These are phyloP conservation scores for Palythoa grandiflora DNA, from an alignment of 92 coral and sea anemone genomes.

Conservation along the genomic window DNA sequence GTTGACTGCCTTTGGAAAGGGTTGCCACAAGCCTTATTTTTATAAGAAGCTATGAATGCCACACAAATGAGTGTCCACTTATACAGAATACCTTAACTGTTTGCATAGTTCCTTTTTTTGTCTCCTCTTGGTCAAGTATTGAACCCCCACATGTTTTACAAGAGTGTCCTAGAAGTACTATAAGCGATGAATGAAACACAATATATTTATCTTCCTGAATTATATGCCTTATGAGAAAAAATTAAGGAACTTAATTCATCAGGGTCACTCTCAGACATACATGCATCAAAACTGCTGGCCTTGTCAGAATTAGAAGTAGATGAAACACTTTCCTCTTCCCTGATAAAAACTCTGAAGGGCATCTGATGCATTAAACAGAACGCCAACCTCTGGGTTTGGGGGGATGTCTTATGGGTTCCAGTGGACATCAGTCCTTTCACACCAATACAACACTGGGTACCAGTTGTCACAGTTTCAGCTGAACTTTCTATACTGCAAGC, in stretches of 20 bases:
- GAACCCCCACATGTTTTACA: slow-evolving; percentile 5
- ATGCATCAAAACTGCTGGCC: too few relatives aligned
- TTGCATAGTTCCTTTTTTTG: not conserved
- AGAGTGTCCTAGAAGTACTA: not conserved
- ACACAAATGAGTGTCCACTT: not conserved
- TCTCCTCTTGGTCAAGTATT: not conserved
- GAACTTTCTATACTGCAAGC: too few relatives aligned
- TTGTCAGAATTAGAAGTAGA: too few relatives aligned
- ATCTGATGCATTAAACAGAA: not conserved
- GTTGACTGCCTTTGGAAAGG: not conserved
- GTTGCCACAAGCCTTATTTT: not conserved
- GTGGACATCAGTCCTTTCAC: too few relatives aligned
- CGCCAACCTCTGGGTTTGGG: slow-evolving; percentile 5
- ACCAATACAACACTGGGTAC: too few relatives aligned
- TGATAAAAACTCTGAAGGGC: not conserved
- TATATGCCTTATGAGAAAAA: not conserved
- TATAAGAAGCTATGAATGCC: not conserved
- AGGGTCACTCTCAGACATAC: not conserved
- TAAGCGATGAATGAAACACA: not conserved
- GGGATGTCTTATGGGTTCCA: too few relatives aligned
- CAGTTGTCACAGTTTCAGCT: too few relatives aligned
- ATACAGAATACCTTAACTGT: not conserved
- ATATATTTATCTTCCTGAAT: not conserved
- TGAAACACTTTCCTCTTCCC: not conserved
- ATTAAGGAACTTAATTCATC: not conserved